phyloP scores from a whole-genome alignment of 1,140 invertebrate genomes.

The Drosophila rufa region DNA sequence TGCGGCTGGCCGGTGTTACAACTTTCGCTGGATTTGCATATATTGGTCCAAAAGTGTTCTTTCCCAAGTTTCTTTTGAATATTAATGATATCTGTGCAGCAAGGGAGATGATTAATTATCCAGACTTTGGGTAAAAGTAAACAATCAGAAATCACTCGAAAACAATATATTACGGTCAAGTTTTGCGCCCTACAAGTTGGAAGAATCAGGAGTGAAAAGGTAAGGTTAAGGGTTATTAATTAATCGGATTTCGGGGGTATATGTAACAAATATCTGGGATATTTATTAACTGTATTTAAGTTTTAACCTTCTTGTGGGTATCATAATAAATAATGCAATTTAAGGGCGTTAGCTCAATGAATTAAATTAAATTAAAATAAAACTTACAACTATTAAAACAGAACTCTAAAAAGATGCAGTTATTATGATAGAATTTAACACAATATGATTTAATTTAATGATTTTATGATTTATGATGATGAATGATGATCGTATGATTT shows the following conservation, averaged over 20 bases:
- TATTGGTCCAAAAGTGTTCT: conserved; percentile 11
- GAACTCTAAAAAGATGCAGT: too few species aligned
- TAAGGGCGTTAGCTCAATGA: too few species aligned
- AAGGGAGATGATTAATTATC: conserved; percentile 38
- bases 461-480: too few species aligned
- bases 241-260: background rate
- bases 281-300: background rate
- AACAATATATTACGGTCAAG: conserved; percentile 14
- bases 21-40: conserved; percentile 27
- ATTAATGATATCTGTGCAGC: conserved; percentile 24
- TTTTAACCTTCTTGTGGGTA: background rate
- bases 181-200: background rate
- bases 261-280: background rate
- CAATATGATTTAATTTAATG: too few species aligned
- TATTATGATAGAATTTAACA: too few species aligned
- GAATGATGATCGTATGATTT: too few species aligned
- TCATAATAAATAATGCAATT: too few species aligned
- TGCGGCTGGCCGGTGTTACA: conserved; percentile 9
- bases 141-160: conserved; percentile 24
- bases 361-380: too few species aligned
- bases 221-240: conserved; percentile 11
- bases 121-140: conserved; percentile 26
- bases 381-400: too few species aligned
- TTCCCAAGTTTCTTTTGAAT: conserved; percentile 25
- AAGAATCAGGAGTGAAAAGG: conserved; percentile 13